Percentiles rank a stretch among this genome's conserved stretches.
Evolutionary conservation across 2,888 invertebrate genomes (phyloP).

Genomic region (Tetropium fuscum): DNA sequence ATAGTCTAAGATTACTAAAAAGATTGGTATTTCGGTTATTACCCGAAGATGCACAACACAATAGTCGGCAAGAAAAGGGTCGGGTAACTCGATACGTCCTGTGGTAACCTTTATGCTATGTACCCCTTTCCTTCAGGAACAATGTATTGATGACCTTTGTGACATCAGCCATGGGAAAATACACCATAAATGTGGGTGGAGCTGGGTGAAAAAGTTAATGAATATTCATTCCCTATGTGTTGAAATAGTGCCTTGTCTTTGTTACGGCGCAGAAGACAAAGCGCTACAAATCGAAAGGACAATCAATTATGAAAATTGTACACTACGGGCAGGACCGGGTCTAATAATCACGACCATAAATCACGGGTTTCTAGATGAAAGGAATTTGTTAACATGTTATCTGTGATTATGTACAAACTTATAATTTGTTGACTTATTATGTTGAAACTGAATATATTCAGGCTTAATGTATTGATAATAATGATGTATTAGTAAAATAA

Average conservation of each 20-base stretch:
- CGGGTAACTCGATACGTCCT: conserved; percentile 34
- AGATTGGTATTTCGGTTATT: conserved; percentile 8
- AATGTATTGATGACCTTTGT: conserved; percentile 30
- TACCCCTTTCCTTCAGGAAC: conserved; percentile 26
- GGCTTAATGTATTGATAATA: too few species aligned
- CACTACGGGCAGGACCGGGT: neutral
- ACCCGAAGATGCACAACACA: neutral
- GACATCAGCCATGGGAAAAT: conserved; percentile 34
- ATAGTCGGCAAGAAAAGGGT: conserved; percentile 33
- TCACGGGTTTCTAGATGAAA: too few species aligned
- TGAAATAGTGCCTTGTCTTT: neutral
- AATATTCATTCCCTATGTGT: conserved; percentile 31
- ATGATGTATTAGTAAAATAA: too few species aligned
- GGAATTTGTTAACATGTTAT: too few species aligned
- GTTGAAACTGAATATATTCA: too few species aligned
- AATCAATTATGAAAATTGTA: conserved; percentile 1
- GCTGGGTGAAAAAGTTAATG: conserved; percentile 34
- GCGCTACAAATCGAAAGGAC: conserved; percentile 6
- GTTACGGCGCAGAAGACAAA: conserved; percentile 11
- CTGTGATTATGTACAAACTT: too few species aligned
- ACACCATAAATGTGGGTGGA: conserved; percentile 35
- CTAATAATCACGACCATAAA: too few species aligned
- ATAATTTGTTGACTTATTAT: too few species aligned
- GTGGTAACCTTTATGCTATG: conserved; percentile 33
- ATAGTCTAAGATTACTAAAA: conserved; percentile 20